Base-by-base conservation (phyloP, 2,113 vertebrate species). In the Romanogobio albipinnatus region DNA sequence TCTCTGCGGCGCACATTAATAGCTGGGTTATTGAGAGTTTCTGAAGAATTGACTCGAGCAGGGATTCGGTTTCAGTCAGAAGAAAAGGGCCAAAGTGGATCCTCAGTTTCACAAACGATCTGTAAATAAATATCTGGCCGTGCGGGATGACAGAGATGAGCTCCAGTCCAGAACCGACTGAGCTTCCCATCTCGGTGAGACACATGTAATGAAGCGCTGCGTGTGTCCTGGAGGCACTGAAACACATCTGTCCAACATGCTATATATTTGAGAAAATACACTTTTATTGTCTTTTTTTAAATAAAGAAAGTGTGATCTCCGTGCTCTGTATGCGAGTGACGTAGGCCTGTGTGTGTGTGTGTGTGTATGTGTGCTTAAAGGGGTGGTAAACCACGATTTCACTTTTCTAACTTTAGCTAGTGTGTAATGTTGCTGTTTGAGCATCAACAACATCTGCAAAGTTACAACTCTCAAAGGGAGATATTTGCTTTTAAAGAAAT, bases 11-110 rank as follows among this genome's bases (percentile, higher is more conserved):
- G 73, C 86, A 90, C 88, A 89, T 92, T 92, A 91, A 91, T 91
- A 92, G 90, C 39, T 73, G 83, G 88, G 86, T 90, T 93, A 92
- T 93, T 91, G 92, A 90, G 89, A 85, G 85, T 89, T 88, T 89
- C 89, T 85, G 85, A 86, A 91, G 91, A 90, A 75, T 92, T 86
- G 26, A 90, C 91, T 91, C 84, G 83, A 89, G 86, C 90, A 89
- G 90, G 85, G 86, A 84, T 90, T 90, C 22, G 22, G 76, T 92
- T 91, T 90, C 90, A 90, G 43, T 26, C 11, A 1, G 22, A 80
- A 49, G 85, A 89, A 88, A 84, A 51, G 56, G 39, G 87, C 62
- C n/a, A 59, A 80, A 85, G 77, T 73, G 51, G 83, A 87, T 91
- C 87, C 84, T 76, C 83, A 39, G 83, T 79, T 87, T 88, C 66